These are phyloP conservation scores for Flabesymbios commensalis DNA, from an alignment of 2,888 invertebrate species.

Conservation along the genomic window DNA sequence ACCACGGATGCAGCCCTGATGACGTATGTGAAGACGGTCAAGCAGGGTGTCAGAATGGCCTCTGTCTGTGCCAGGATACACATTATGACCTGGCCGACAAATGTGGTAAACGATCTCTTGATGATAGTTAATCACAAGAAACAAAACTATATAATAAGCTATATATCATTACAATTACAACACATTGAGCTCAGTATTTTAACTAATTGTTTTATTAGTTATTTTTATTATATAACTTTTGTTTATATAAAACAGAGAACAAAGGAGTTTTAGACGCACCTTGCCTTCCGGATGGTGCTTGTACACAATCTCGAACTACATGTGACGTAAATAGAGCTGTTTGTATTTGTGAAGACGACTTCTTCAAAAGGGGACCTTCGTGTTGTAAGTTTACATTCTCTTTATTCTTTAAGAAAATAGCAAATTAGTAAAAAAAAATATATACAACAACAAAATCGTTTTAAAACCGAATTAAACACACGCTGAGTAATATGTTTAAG, in stretches of 20 bases:
- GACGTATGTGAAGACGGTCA: conserved; percentile 15
- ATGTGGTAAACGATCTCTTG: conserved; percentile 17
- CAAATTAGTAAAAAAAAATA: too few relatives aligned
- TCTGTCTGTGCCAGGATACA: conserved; percentile 17
- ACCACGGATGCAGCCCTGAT: conserved; percentile 7
- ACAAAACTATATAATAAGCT: background rate
- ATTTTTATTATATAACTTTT: too few relatives aligned
- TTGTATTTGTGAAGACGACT: too few relatives aligned
- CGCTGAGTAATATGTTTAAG: too few relatives aligned
- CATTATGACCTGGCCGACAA: conserved; percentile 14
- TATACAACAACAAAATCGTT: too few relatives aligned
- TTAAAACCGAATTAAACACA: too few relatives aligned
- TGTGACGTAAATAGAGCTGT: too few relatives aligned
- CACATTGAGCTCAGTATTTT: too few relatives aligned
- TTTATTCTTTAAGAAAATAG: too few relatives aligned
- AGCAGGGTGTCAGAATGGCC: conserved; percentile 9
- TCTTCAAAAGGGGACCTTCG: too few relatives aligned
- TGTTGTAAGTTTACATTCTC: too few relatives aligned
- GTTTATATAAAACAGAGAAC: conserved; percentile 20
- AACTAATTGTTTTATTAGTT: too few relatives aligned
- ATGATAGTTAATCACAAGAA: background rate
- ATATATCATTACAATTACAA: background rate
- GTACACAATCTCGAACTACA: conserved; percentile 15
- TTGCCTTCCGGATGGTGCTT: conserved; percentile 22
- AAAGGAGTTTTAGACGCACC: conserved; percentile 24